phyloP scores from a whole-genome alignment of 2,113 vertebrate genomes.

The Callithrix jacchus region DNA sequence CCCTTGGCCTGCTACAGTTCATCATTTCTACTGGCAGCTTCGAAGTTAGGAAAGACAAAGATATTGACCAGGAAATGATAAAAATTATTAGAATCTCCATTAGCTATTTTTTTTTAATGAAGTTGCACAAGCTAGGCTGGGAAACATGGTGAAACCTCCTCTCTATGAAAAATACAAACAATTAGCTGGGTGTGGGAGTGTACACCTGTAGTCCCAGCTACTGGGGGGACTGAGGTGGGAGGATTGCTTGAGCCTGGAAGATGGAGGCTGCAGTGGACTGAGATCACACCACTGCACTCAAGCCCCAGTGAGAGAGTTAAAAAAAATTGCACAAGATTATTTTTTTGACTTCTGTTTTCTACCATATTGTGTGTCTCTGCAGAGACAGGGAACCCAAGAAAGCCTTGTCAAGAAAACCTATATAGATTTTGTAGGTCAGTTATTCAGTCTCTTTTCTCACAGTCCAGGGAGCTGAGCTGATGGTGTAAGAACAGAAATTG shows the following conservation, averaged over 20 bases:
- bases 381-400: neutral
- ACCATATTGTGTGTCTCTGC: neutral
- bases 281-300: too few relatives aligned
- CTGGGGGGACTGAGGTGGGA: too few relatives aligned
- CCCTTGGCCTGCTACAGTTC: neutral
- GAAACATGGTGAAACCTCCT: too few relatives aligned
- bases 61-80: neutral
- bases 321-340: neutral
- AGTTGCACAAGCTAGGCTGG: neutral
- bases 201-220: too few relatives aligned
- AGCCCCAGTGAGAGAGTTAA: too few relatives aligned
- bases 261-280: too few relatives aligned
- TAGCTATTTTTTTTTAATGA: conserved; percentile 15
- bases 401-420: neutral
- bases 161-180: too few relatives aligned
- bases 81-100: neutral
- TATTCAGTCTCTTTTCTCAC: neutral
- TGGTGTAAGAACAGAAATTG: neutral
- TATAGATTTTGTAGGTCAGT: neutral
- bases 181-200: too few relatives aligned
- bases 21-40: neutral
- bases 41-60: neutral
- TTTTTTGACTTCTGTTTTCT: neutral
- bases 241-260: too few relatives aligned
- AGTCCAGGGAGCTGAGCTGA: neutral